Base-by-base conservation (phyloP, 2,888 invertebrate genomes). In the Callimorpha dominula region DNA sequence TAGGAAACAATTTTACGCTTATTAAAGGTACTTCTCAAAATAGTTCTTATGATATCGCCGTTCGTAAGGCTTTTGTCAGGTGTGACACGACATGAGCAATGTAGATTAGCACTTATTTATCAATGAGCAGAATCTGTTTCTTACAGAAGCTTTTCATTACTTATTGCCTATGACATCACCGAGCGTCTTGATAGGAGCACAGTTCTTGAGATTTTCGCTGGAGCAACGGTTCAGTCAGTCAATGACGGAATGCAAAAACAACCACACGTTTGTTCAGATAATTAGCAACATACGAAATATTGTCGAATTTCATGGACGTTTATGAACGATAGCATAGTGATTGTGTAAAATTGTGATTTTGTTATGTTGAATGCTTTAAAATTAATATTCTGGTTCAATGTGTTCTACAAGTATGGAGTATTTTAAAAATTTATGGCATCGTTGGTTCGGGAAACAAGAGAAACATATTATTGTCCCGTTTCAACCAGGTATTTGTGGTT, bases 151-250 rank as follows among this genome's bases (percentile, higher is more conserved):
- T 91, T 91, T 91, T 89, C 81, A 84, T 80, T 81, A 84, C 83
- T 85, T 90, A 89, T 92, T 91, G 90, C 86, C 86, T 85, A 81
- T 95, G 95, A 95, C 94, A 95, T 95, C 95, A 95, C 85, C 91
- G 77, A 81, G 82, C 77, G 83, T 83, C 87, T 89, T 87, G 68
- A 87, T 85, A 88, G 90, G 86, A 89, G 68, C 46, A 42, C 49
- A 31, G 88, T 87, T 85, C 84, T 85, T 88, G 83, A 84, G 81
- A 79, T 87, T 87, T 80, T 82, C 83, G 81, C 82, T 82, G 85
- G 86, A 88, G 75, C 85, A 60, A 46, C 93, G 31, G 31, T 2
- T 31, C 31, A 94, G 57, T 65, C 94, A 95, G 95, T 95, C 82
- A 79, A 90, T 89, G 85, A 86, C 90, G 87, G 90, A 81, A 87